Conservation (phyloP, 1,140 invertebrate species). For the Helicoverpa armigera region DNA sequence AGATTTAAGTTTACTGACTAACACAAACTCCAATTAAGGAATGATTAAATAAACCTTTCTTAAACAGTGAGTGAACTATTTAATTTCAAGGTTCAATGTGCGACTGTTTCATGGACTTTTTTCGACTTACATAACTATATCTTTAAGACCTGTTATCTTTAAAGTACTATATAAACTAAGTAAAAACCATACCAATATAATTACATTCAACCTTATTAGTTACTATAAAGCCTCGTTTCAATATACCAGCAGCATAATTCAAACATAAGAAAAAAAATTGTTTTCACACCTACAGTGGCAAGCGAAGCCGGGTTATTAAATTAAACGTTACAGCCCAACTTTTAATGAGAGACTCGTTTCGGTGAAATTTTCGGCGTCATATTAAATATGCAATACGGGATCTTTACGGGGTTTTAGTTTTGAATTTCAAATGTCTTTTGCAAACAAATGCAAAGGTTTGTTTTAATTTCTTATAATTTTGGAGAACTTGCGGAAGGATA, state of each 20-base stretch:
- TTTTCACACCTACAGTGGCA: slow-evolving; percentile 30
- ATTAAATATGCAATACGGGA: slow-evolving; percentile 62
- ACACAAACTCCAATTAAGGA: no score
- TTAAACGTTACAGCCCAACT: slow-evolving; percentile 60
- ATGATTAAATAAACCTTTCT: no score
- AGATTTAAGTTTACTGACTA: no score
- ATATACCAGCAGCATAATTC: background rate
- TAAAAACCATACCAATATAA: no score
- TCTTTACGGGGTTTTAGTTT: slow-evolving; percentile 24
- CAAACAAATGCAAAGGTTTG: background rate
- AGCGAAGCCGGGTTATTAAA: slow-evolving; percentile 57
- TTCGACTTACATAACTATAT: no score
- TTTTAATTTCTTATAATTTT: background rate
- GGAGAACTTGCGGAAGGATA: no score
- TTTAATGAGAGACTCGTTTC: slow-evolving; percentile 63
- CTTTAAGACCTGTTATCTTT: no score
- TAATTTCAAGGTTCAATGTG: no score
- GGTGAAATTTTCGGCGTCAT: slow-evolving; percentile 47
- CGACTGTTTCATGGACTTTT: no score
- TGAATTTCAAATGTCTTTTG: slow-evolving; percentile 46
- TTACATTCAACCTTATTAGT: no score
- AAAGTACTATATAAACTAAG: no score
- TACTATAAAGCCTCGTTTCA: background rate
- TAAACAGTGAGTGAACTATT: no score
- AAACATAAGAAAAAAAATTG: slow-evolving; percentile 28